These are phyloP conservation scores for Drosophila mettleri DNA, from an alignment of 2,888 invertebrate genomes.

Conservation along the genomic window DNA sequence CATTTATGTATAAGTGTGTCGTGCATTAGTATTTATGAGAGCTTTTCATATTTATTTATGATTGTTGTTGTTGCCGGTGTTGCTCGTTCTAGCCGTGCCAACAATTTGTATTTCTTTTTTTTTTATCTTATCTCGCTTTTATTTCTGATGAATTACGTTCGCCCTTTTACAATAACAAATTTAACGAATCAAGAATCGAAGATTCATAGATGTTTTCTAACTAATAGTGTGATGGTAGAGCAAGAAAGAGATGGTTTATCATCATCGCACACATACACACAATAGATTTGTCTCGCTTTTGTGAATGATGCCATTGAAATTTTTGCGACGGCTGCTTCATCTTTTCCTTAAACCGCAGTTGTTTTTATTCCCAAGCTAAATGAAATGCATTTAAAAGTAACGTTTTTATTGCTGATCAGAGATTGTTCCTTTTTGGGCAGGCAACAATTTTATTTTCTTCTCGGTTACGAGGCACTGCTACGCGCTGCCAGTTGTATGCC, in stretches of 20 bases:
- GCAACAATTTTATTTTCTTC: slow-evolving; percentile 24
- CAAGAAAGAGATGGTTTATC: slow-evolving; percentile 19
- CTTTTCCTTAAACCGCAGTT: slow-evolving; percentile 10
- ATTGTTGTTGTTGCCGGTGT: slow-evolving; percentile 3
- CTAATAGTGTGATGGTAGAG: slow-evolving; percentile 8
- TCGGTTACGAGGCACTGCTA: slow-evolving; percentile 14
- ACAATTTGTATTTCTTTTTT: slow-evolving; percentile 34
- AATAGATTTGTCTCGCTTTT: slow-evolving; percentile 52
- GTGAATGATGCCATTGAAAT: slow-evolving; percentile 31
- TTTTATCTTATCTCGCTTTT: slow-evolving; percentile 52
- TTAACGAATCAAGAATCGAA: slow-evolving; percentile 50
- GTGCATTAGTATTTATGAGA: slow-evolving; percentile 15
- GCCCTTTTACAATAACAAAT: slow-evolving; percentile 27
- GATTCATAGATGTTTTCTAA: slow-evolving; percentile 32
- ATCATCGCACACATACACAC: slow-evolving; percentile 1
- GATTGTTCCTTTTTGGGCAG: slow-evolving; percentile 35
- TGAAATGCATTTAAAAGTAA: slow-evolving; percentile 34
- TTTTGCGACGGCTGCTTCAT: slow-evolving; percentile 15
- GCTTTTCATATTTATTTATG: slow-evolving; percentile 37
- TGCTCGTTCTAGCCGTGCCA: not conserved
- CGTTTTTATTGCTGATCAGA: slow-evolving; percentile 28
- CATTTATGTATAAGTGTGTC: slow-evolving; percentile 1
- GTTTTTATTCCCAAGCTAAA: slow-evolving; percentile 31
- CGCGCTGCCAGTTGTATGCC: slow-evolving; percentile 17
- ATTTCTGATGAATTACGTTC: slow-evolving; percentile 49